phyloP scores from a whole-genome alignment of 2,888 invertebrate species.

The Taenaris catops region DNA sequence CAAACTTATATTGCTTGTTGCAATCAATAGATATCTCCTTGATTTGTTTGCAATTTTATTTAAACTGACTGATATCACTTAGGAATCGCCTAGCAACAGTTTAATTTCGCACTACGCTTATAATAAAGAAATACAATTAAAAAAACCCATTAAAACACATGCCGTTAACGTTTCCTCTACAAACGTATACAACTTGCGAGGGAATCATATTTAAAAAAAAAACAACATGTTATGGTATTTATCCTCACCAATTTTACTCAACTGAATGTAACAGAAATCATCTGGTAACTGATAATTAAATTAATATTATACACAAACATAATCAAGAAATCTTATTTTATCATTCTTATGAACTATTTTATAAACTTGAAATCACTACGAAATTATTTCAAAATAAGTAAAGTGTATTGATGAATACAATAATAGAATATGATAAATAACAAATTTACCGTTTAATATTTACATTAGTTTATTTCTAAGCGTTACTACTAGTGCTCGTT shows the following conservation, averaged over 20 bases:
- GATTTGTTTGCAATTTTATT: too few relatives aligned
- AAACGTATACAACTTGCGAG: slow-evolving; percentile 40
- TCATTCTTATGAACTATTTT: slow-evolving; percentile 50
- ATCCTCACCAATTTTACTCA: slow-evolving; percentile 71
- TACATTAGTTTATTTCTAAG: slow-evolving; percentile 62
- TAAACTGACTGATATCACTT: slow-evolving; percentile 26
- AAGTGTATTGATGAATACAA: slow-evolving; percentile 62
- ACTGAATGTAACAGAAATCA: slow-evolving; percentile 68
- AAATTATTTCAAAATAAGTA: slow-evolving; percentile 69
- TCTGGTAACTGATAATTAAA: slow-evolving; percentile 74
- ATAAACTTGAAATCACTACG: slow-evolving; percentile 64
- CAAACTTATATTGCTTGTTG: too few relatives aligned
- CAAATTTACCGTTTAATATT: slow-evolving; percentile 66
- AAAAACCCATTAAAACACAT: slow-evolving; percentile 35
- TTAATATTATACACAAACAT: slow-evolving; percentile 68
- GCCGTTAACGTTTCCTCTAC: slow-evolving; percentile 33
- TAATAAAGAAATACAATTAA: slow-evolving; percentile 44
- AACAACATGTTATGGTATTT: slow-evolving; percentile 68
- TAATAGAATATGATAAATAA: slow-evolving; percentile 75
- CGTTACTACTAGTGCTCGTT: slow-evolving; percentile 59
- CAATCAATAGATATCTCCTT: too few relatives aligned
- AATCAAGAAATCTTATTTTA: slow-evolving; percentile 59
- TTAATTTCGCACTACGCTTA: slow-evolving; percentile 60
- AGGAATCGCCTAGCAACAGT: slow-evolving; percentile 37
- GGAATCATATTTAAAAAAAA: slow-evolving; percentile 55